Evolutionary conservation across 2,113 vertebrate species (phyloP).

Genomic region (Spheniscus mendiculus): DNA sequence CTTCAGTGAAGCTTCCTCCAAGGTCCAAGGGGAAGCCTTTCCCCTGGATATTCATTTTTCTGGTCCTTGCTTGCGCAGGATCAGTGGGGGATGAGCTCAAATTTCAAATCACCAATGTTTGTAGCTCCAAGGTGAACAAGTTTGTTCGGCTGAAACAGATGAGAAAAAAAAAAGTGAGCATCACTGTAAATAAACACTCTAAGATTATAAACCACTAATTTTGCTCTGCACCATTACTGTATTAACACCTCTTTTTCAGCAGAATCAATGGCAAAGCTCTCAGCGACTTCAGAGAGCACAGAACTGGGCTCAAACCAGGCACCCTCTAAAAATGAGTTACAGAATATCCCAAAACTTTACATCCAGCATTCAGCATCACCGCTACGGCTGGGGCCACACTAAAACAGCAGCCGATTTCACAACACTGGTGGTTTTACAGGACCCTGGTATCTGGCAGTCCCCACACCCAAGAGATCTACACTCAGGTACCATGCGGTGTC

Average conservation of each 20-base stretch:
- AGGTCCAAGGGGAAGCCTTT: conserved; percentile 89
- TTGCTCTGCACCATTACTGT: background rate
- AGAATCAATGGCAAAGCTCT: background rate
- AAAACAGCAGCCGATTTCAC: background rate
- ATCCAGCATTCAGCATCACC: background rate
- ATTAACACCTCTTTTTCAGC: background rate
- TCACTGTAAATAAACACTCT: background rate
- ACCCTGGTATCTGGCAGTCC: background rate
- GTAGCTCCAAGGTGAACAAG: conserved; percentile 71
- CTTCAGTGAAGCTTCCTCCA: conserved; percentile 94
- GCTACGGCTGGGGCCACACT: accelerated
- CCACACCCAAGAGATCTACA: background rate
- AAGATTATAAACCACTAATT: background rate
- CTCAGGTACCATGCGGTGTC: background rate
- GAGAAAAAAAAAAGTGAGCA: conserved; percentile 40
- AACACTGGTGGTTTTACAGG: background rate
- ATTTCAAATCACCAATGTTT: conserved; percentile 74
- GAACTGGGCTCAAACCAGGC: background rate
- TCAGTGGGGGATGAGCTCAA: conserved; percentile 59
- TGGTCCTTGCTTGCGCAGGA: conserved; percentile 70
- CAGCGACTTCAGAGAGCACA: background rate
- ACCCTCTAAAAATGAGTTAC: background rate
- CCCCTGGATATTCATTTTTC: conserved; percentile 91
- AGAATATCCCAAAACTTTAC: background rate
- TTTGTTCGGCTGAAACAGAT: conserved; percentile 80